Evolutionary conservation across 2,113 vertebrate genomes (phyloP), one percentile per base, ranked within the genome.

Genomic region (Hippolais icterina): DNA sequence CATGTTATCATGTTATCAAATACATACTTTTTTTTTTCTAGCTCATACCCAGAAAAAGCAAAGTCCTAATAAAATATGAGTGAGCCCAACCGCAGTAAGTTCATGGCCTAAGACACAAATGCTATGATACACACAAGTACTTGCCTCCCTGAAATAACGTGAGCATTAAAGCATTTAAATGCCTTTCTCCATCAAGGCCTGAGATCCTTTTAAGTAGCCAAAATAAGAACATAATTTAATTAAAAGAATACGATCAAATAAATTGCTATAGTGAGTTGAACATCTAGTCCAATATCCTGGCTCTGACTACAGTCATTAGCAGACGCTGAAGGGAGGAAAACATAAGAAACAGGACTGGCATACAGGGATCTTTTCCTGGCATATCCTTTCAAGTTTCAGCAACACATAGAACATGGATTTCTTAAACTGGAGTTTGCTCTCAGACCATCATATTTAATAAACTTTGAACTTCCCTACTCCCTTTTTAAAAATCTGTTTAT

Each of bases 151-250:
- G 69, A 92, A 96, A 69, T 76, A 84, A 83, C 0, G 0, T 41
- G 64, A 90, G 54, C 35, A 0, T 91, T 87, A 71, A 76, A 41
- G 31, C 41, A 46, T 52, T 87, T 82, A 89, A 90, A 87, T 89
- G 46, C 44, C 46, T 82, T 93, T 71, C 60, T 84, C 61, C 63
- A 20, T 87, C 42, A 84, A 46, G 80, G 28, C 66, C 57, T 53
- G 57, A 82, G 41, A 87, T 78, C 71, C 44, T 94, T 93, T 80
- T 78, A 80, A 83, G 69, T 35, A 83, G n/a, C 68, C 65, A 52
- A 95, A 97, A 93, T 90, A 83, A 91, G 92, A 90, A 84, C 60
- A 37, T 81, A 90, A 95, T 84, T 87, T 94, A 68, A 88, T 96
- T 97, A 89, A 95, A 92, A 93, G 35, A 56, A 41, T 87, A 41